Conservation (phyloP, 2,888 invertebrate genomes). For the Amblyteles armatorius region DNA sequence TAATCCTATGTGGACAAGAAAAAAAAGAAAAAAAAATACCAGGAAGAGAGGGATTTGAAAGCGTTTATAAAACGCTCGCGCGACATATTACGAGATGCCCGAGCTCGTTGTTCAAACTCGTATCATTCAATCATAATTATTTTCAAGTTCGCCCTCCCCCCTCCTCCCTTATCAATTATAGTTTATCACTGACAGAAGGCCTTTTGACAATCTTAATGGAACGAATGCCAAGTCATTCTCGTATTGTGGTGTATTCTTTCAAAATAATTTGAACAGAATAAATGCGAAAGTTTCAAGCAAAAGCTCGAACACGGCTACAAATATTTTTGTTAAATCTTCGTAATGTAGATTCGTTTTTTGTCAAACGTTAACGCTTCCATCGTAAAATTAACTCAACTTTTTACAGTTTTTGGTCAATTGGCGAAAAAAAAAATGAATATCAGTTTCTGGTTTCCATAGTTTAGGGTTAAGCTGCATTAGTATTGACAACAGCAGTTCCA, state of each 20-base stretch:
- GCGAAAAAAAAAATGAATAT: neutral
- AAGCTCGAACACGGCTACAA: neutral
- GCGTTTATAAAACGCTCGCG: slow-evolving; percentile 17
- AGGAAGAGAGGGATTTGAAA: slow-evolving; percentile 45
- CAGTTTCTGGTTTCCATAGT: neutral
- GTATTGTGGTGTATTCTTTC: neutral
- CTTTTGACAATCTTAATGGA: slow-evolving; percentile 14
- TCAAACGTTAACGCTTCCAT: neutral
- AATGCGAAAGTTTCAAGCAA: neutral
- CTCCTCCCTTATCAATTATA: neutral
- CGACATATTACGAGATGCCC: neutral
- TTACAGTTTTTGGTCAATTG: neutral
- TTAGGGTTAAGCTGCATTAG: neutral
- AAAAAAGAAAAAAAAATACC: slow-evolving; percentile 27
- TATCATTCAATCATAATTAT: slow-evolving; percentile 7
- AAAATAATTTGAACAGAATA: neutral
- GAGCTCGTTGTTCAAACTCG: neutral
- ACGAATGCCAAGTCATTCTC: slow-evolving; percentile 1
- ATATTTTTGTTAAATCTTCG: neutral
- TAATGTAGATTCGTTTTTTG: too few relatives aligned
- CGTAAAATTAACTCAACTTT: neutral
- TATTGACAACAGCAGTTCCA: neutral
- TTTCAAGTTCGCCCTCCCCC: neutral
- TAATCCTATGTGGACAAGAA: slow-evolving; percentile 26
- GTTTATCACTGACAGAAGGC: slow-evolving; percentile 30